Base-by-base conservation (phyloP, 2,888 invertebrate species). In the Diarsia rubi region DNA sequence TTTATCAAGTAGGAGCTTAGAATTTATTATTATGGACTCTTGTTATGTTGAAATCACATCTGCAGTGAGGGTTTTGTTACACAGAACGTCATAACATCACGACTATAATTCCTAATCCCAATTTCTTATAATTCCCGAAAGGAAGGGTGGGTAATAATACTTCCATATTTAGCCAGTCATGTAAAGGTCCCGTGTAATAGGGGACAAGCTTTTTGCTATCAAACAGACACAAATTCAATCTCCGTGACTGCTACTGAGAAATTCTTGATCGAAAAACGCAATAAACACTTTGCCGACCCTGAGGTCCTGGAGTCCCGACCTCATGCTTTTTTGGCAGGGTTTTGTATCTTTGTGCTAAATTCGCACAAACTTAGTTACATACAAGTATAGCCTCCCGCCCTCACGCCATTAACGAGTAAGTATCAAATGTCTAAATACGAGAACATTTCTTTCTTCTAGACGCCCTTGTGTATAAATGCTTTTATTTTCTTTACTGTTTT, bases 351-450 rank as follows among this genome's bases (percentile, higher is more conserved):
- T n/a, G 24, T 57, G 0, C 21, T 60, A 19, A 42, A 73, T 27
- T 72, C n/a, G 12, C 42, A 47, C n/a, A 47, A 27, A 19, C 11
- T 27, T 37, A 52, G 27, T 14, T 37, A 52, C 3, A 19, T 8
- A 31, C 3, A 16, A n/a, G 3, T 62, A 9, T 42, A 62, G 44
- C 5, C 4, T 16, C 19, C 19, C 11, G 8, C 27, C 37, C 45
- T 62, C 19, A 54, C 9, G 21, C 52, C 42, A 78, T 54, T 63
- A 63, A 54, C 52, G 27, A 78, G 44, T 44, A 68, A 14, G 27
- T 78, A 76, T 70, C 70, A 70, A 70, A 70, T 78, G 31, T 70
- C 78, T 54, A 31, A 78, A 52, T 62, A 62, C 27, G 27, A 62
- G n/a, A 62, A 31, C 45, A 37, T 62, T 78, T 69, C 2, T 47